phyloP scores from a whole-genome alignment of 2,797 vertebrate species.

The Gymnothorax javanicus region DNA sequence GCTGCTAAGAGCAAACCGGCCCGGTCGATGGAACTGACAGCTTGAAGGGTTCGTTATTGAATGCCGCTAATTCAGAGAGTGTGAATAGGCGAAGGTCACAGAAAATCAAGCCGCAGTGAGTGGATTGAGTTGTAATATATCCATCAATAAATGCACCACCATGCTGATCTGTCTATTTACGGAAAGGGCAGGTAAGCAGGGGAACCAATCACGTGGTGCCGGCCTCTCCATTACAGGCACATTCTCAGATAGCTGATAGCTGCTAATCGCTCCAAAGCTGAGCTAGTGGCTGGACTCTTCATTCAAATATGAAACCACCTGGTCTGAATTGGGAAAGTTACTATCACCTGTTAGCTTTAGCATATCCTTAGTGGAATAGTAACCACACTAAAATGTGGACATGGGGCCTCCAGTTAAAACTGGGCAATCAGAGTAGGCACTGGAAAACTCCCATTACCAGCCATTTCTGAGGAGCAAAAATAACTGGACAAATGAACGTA shows the following conservation, averaged over 20 bases:
- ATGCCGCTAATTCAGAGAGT: conserved; percentile 70
- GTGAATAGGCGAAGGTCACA: conserved; percentile 71
- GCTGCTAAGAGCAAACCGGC: conserved; percentile 67
- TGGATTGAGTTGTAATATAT: conserved; percentile 68
- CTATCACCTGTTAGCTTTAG: neutral
- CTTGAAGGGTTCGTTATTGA: conserved; percentile 68
- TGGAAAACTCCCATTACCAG: too few species aligned
- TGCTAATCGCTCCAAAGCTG: conserved; percentile 27
- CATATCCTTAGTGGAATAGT: neutral
- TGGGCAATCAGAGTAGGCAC: too few species aligned
- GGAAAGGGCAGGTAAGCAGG: conserved; percentile 50
- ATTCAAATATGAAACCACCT: neutral
- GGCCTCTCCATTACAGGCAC: conserved; percentile 22
- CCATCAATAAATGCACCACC: conserved; percentile 66
- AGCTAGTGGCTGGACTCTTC: neutral
- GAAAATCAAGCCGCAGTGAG: conserved; percentile 57
- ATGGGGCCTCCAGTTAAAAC: too few species aligned
- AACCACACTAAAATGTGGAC: neutral
- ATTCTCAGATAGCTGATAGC: conserved; percentile 34
- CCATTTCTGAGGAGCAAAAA: too few species aligned
- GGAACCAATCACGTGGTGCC: conserved; percentile 40
- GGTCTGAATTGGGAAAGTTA: neutral
- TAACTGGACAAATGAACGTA: too few species aligned
- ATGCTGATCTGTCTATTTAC: conserved; percentile 58
- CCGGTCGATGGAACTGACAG: conserved; percentile 73